Conservation (phyloP, 1,140 invertebrate species). For the Lasioglossum albipes region DNA sequence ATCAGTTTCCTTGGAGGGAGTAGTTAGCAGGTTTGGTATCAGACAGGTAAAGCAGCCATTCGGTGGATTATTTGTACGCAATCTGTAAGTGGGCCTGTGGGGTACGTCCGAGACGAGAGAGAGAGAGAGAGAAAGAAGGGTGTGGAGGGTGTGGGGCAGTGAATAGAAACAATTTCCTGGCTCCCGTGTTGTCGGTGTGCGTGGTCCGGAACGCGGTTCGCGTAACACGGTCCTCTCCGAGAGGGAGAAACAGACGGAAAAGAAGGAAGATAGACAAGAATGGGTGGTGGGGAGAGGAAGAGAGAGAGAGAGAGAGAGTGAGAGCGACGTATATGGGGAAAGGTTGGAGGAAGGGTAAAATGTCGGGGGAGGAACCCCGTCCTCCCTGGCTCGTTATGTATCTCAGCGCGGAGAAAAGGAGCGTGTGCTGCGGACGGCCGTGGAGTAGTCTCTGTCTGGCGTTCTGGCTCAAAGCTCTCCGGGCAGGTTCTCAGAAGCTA, state of each 20-base stretch:
- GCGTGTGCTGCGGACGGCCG: background rate
- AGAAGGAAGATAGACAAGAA: too few species aligned
- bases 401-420: conserved; percentile 12
- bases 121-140: background rate
- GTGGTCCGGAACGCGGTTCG: conserved; percentile 17
- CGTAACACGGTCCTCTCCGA: conserved; percentile 35
- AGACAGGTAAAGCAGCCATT: conserved; percentile 38
- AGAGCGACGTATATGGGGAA: background rate
- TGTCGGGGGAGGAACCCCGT: conserved; percentile 41
- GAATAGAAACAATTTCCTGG: conserved; percentile 59
- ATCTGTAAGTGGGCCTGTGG: conserved; percentile 50
- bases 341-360: conserved; percentile 46
- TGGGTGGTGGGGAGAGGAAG: background rate
- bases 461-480: conserved; percentile 50
- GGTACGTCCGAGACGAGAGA: conserved; percentile 1
- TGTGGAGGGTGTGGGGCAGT: conserved; percentile 11
- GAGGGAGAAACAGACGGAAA: conserved; percentile 6
- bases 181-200: conserved; percentile 47
- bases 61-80: conserved; percentile 61
- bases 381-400: background rate
- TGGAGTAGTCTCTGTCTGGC: background rate
- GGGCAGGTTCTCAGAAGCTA: conserved; percentile 72
- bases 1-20: too few species aligned
- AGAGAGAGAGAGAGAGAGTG: conserved; percentile 7
- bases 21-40: conserved; percentile 19